These are phyloP conservation scores for Pelosia muscerda DNA, from an alignment of 2,888 invertebrate genomes.

Conservation along the genomic window DNA sequence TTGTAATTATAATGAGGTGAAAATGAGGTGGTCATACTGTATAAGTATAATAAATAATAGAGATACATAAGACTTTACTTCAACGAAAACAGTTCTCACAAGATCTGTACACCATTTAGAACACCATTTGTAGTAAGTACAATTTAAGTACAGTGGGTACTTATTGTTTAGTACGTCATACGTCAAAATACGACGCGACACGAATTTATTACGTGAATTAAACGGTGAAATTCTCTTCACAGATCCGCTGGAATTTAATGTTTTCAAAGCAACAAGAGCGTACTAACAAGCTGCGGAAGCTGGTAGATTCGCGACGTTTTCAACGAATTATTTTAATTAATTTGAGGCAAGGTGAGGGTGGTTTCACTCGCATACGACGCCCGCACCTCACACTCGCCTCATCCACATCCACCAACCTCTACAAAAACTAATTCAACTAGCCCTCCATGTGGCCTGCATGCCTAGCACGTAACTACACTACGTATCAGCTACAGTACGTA, in stretches of 20 bases:
- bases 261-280: conserved; percentile 63
- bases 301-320: conserved; percentile 64
- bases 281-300: conserved; percentile 62
- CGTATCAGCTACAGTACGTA: conserved; percentile 25
- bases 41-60: too few species aligned
- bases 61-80: background rate
- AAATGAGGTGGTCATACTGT: too few species aligned
- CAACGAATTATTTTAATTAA: conserved; percentile 71
- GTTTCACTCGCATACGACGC: conserved; percentile 38
- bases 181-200: conserved; percentile 56
- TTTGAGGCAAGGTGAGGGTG: conserved; percentile 57
- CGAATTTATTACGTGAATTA: conserved; percentile 54
- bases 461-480: conserved; percentile 48
- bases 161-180: conserved; percentile 45
- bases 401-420: conserved; percentile 24
- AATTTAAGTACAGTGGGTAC: conserved; percentile 21
- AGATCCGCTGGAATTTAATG: conserved; percentile 55
- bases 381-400: conserved; percentile 37
- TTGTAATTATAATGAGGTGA: too few species aligned
- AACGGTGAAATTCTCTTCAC: conserved; percentile 46
- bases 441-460: conserved; percentile 43
- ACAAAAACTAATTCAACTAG: conserved; percentile 62
- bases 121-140: conserved; percentile 11
- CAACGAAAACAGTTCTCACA: background rate
- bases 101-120: background rate